These are phyloP conservation scores for Allygus modestus DNA, from an alignment of 2,888 invertebrate genomes.

Conservation along the genomic window DNA sequence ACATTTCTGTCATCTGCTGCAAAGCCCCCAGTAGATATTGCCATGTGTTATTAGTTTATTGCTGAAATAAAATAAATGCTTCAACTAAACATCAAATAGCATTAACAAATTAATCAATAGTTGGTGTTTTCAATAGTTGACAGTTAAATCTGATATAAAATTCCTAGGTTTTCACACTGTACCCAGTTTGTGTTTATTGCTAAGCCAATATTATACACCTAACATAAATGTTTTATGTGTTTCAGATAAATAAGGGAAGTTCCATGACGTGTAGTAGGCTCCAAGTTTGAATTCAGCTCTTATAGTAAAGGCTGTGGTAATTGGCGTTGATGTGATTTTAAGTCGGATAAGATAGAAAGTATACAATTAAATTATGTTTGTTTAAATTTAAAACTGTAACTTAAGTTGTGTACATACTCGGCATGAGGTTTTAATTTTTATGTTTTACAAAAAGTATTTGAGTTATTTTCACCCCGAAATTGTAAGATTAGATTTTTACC, in stretches of 20 bases:
- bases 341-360: neutral
- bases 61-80: too few relatives aligned
- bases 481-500: neutral
- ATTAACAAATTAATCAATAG: too few relatives aligned
- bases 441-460: neutral
- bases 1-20: too few relatives aligned
- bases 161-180: too few relatives aligned
- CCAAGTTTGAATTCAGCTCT: conserved; percentile 6
- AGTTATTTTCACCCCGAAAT: neutral
- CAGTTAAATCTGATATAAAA: too few relatives aligned
- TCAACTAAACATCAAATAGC: too few relatives aligned
- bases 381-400: neutral
- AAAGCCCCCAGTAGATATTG: too few relatives aligned
- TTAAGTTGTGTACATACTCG: neutral
- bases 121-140: too few relatives aligned
- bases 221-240: neutral
- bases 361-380: conserved; percentile 14
- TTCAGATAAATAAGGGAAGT: neutral
- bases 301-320: neutral
- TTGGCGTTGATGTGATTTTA: conserved; percentile 19
- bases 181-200: too few relatives aligned
- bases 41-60: too few relatives aligned
- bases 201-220: too few relatives aligned
- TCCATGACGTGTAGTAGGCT: neutral
- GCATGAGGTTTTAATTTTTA: too few relatives aligned